These are phyloP conservation scores for Natrix natrix DNA, from an alignment of 2,797 vertebrate species.

Conservation along the genomic window DNA sequence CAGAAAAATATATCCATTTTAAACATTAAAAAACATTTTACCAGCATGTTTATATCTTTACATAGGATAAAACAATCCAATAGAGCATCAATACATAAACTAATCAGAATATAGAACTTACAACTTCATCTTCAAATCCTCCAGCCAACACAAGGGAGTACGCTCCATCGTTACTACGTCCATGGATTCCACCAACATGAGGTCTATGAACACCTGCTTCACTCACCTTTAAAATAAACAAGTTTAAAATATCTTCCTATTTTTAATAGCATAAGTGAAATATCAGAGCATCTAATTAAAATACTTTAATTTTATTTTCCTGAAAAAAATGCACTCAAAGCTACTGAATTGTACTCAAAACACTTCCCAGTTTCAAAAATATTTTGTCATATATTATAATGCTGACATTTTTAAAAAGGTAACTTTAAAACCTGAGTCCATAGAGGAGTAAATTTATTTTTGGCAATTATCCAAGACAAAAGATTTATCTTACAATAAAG, in stretches of 20 bases:
- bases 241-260: conserved; percentile 8
- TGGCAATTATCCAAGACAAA: background rate
- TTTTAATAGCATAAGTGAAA: background rate
- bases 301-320: background rate
- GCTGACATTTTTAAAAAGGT: background rate
- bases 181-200: conserved; percentile 97
- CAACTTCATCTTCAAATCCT: conserved; percentile 99
- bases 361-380: background rate
- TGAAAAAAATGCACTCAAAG: background rate
- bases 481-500: background rate
- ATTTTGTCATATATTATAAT: background rate
- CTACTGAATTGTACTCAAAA: background rate
- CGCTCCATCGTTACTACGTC: conserved; percentile 94
- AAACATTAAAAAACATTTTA: background rate
- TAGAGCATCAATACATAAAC: background rate
- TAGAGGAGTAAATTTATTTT: background rate
- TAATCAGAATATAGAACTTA: conserved; percentile 71
- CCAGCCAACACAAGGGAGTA: conserved; percentile 97
- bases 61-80: background rate
- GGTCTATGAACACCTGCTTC: conserved; percentile 98
- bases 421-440: background rate
- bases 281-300: background rate
- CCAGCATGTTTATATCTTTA: background rate
- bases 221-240: conserved; percentile 81
- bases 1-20: background rate